Evolutionary conservation across 2,888 invertebrate genomes (phyloP).

Genomic region (Ophion costatus): DNA sequence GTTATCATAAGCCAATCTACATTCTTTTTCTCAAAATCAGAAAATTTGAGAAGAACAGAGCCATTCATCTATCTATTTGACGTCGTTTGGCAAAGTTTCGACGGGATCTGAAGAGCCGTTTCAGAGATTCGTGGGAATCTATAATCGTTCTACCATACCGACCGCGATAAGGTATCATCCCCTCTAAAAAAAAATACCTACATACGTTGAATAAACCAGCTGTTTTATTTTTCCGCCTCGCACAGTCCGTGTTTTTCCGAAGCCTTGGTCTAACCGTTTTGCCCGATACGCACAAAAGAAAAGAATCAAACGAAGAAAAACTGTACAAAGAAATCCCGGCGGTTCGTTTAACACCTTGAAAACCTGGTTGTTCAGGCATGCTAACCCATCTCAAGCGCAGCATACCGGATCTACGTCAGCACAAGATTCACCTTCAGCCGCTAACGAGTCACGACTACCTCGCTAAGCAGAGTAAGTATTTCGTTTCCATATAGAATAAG

Average conservation of each 20-base stretch:
- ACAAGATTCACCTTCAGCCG: conserved; percentile 90
- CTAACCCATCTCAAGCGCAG: conserved; percentile 95
- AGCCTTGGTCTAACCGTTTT: conserved; percentile 2
- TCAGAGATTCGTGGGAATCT: too few relatives aligned
- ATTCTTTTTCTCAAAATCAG: too few relatives aligned
- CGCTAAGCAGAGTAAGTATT: conserved; percentile 81
- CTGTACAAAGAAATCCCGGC: conserved; percentile 46
- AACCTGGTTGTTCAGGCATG: conserved; percentile 90
- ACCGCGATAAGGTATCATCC: too few relatives aligned
- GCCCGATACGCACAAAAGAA: conserved; percentile 32
- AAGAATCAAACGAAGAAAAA: conserved; percentile 14
- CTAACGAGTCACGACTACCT: conserved; percentile 89
- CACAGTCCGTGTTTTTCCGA: conserved; percentile 22
- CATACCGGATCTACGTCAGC: conserved; percentile 93
- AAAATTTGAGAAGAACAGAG: too few relatives aligned
- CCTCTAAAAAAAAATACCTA: background rate
- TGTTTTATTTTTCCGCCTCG: background rate
- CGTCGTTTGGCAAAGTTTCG: too few relatives aligned
- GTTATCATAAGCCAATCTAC: too few relatives aligned
- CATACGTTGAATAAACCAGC: background rate
- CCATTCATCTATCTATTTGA: too few relatives aligned
- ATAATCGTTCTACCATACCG: too few relatives aligned
- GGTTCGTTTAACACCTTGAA: conserved; percentile 79
- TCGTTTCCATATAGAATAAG: conserved; percentile 48
- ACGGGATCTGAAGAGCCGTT: too few relatives aligned